These are phyloP conservation scores for Drosophila pallidifrons DNA, from an alignment of 1,140 invertebrate species.

Conservation along the genomic window DNA sequence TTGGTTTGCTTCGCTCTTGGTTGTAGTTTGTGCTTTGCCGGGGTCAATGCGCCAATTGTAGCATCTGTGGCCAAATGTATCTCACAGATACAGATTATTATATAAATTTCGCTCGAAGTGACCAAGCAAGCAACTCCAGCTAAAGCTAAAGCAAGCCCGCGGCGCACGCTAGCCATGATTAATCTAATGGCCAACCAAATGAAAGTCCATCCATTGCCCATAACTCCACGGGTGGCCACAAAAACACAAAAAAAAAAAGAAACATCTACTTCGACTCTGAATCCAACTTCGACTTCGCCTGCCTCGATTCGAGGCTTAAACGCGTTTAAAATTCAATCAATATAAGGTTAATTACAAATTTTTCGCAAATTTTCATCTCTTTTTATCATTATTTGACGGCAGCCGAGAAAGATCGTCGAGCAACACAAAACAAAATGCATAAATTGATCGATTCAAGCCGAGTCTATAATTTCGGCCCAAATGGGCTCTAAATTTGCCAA, in stretches of 20 bases:
- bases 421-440: background rate
- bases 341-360: constrained; percentile 69
- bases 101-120: constrained; percentile 51
- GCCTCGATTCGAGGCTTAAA: constrained; percentile 42
- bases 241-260: too few species aligned
- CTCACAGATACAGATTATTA: constrained; percentile 52
- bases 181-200: constrained; percentile 52
- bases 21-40: constrained; percentile 25
- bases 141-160: constrained; percentile 25
- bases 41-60: constrained; percentile 66
- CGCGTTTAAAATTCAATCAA: constrained; percentile 77
- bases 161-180: constrained; percentile 37
- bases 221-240: background rate
- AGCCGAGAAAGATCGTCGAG: background rate
- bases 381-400: constrained; percentile 8
- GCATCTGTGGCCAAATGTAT: constrained; percentile 47
- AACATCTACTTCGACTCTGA: too few species aligned
- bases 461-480: background rate
- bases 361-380: constrained; percentile 42
- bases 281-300: too few species aligned
- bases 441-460: background rate
- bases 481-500: background rate
- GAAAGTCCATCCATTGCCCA: constrained; percentile 37
- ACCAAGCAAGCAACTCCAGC: constrained; percentile 4
- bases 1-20: constrained; percentile 20